Percentiles rank a stretch among this genome's conserved stretches.
phyloP scores from a whole-genome alignment of 2,797 vertebrate genomes.

The Helicolenus hilgendorfi region DNA sequence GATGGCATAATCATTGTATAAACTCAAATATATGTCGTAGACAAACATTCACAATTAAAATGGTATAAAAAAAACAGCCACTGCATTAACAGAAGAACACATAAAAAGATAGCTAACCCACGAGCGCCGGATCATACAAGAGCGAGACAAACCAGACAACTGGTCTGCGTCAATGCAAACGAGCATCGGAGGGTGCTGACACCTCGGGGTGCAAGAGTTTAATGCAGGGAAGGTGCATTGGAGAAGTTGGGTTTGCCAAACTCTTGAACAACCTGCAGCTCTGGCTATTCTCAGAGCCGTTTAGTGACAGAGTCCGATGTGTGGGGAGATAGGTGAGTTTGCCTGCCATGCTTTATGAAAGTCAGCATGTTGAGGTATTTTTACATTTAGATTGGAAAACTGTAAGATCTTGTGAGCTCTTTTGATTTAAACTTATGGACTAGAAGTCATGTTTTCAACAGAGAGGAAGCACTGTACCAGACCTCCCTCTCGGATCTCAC shows the following conservation, averaged over 20 bases:
- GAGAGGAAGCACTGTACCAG: background rate
- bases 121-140: slow-evolving; percentile 12
- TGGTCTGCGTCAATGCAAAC: background rate
- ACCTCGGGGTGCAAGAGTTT: background rate
- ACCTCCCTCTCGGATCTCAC: background rate
- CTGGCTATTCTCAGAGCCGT: slow-evolving; percentile 27
- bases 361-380: background rate
- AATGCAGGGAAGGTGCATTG: background rate
- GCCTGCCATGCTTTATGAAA: background rate
- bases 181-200: background rate
- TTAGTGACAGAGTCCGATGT: slow-evolving; percentile 34
- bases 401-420: background rate
- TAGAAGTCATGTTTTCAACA: background rate
- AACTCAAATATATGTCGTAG: slow-evolving; percentile 77
- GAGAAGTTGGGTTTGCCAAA: slow-evolving; percentile 14
- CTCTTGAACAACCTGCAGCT: slow-evolving; percentile 36
- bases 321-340: background rate
- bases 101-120: slow-evolving; percentile 21
- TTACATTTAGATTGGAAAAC: background rate
- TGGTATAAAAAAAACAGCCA: slow-evolving; percentile 60
- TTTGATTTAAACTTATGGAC: too few relatives aligned
- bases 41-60: slow-evolving; percentile 83
- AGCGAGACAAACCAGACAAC: slow-evolving; percentile 37
- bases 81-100: slow-evolving; percentile 58
- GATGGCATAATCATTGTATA: slow-evolving; percentile 63